Conservation (phyloP, 30 jellyfish, hydroid and myxozoan genomes). For the Hydractinia symbiolongicarpus region DNA sequence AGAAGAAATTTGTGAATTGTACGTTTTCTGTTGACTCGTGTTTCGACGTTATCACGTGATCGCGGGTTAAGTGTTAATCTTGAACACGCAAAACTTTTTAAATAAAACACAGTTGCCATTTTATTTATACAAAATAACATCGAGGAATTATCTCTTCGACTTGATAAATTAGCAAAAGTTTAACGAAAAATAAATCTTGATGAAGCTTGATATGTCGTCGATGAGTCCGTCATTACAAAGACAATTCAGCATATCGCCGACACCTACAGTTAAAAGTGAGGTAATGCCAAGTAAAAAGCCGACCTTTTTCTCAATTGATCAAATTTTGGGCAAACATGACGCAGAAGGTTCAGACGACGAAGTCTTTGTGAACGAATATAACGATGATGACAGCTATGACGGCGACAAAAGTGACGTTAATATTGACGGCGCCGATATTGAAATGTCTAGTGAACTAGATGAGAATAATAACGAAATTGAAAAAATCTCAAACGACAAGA, state of each 20-base stretch:
- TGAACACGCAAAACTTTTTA: no score
- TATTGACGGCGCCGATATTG: constrained; percentile 11
- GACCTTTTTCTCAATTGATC: background rate
- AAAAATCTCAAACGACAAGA: background rate
- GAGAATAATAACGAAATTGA: background rate
- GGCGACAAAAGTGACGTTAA: background rate
- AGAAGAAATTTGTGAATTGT: no score
- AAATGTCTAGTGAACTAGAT: background rate
- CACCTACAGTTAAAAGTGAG: background rate
- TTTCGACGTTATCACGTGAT: no score
- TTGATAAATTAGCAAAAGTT: no score
- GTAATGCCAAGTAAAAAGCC: background rate
- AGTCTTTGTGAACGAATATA: background rate
- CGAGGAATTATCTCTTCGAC: no score
- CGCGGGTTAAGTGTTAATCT: no score
- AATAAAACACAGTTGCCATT: no score
- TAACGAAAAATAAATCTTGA: no score
- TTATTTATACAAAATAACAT: no score
- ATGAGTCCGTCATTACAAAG: constrained; percentile 9
- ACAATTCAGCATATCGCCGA: background rate
- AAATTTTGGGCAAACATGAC: background rate
- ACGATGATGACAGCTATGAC: constrained; percentile 3
- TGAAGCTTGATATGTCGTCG: constrained; percentile 6
- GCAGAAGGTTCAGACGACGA: background rate
- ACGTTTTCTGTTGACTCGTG: no score